These are phyloP conservation scores for Hippocampus abdominalis DNA, from an alignment of 2,113 vertebrate species.

Conservation along the genomic window DNA sequence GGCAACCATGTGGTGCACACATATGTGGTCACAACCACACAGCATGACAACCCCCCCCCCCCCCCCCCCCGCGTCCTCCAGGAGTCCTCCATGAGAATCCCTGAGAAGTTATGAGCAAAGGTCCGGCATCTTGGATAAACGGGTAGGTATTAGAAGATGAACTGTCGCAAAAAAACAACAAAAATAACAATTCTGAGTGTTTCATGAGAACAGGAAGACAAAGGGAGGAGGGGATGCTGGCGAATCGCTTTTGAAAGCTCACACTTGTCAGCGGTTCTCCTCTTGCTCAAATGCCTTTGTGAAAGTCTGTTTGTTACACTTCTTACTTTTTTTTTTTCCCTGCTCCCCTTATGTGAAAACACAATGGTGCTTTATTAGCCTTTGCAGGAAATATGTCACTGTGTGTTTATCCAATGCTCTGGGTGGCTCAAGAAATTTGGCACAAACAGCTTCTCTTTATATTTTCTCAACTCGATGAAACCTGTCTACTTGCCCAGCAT, in stretches of 20 bases:
- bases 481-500: slow-evolving; percentile 5
- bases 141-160: slow-evolving; percentile 38
- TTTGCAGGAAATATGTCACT: slow-evolving; percentile 25
- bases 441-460: slow-evolving; percentile 4
- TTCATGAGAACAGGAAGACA: slow-evolving; percentile 20
- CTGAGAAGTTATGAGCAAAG: slow-evolving; percentile 34
- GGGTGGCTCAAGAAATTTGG: slow-evolving; percentile 13
- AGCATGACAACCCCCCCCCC: slow-evolving; percentile 37
- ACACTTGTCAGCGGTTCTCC: slow-evolving; percentile 37
- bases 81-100: slow-evolving; percentile 59
- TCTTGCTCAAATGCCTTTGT: slow-evolving; percentile 39
- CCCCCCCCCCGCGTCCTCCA: slow-evolving; percentile 52
- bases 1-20: slow-evolving; percentile 66
- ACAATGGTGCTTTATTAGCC: slow-evolving; percentile 20
- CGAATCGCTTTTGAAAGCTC: slow-evolving; percentile 27
- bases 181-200: slow-evolving; percentile 22
- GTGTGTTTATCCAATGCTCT: neutral
- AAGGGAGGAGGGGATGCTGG: neutral
- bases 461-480: slow-evolving; percentile 21
- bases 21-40: slow-evolving; percentile 65
- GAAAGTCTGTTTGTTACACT: slow-evolving; percentile 49
- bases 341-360: slow-evolving; percentile 31
- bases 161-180: slow-evolving; percentile 24
- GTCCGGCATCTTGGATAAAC: slow-evolving; percentile 35
- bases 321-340: slow-evolving; percentile 26